Conservation (phyloP, 2,113 vertebrate genomes). For the Clinocottus analis region DNA sequence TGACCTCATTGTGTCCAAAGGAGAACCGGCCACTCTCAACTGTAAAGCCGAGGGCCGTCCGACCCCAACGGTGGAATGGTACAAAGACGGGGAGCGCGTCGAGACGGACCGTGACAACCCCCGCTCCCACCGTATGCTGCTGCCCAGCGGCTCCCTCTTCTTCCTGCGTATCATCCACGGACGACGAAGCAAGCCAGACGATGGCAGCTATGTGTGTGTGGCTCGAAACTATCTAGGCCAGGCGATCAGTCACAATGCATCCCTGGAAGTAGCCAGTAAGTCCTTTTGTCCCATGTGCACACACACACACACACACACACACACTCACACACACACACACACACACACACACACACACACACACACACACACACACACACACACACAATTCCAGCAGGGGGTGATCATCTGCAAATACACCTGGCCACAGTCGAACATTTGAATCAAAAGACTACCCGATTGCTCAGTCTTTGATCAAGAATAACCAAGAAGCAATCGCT, state of each 20-base stretch:
- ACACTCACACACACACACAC: not conserved
- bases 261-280: slow-evolving; percentile 98
- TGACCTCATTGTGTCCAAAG: slow-evolving; percentile 82
- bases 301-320: not conserved
- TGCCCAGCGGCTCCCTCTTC: slow-evolving; percentile 91
- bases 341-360: not conserved
- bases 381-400: not conserved
- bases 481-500: slow-evolving; percentile 5
- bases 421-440: not conserved
- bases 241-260: slow-evolving; percentile 95
- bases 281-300: slow-evolving; percentile 43
- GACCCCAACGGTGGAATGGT: slow-evolving; percentile 81
- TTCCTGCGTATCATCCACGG: slow-evolving; percentile 94
- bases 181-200: slow-evolving; percentile 91
- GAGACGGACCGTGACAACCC: slow-evolving; percentile 81
- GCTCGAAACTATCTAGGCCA: slow-evolving; percentile 97
- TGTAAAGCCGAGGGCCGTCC: slow-evolving; percentile 82
- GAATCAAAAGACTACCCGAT: not conserved
- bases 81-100: slow-evolving; percentile 81
- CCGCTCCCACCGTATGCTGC: slow-evolving; percentile 82
- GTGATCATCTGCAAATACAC: not conserved
- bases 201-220: slow-evolving; percentile 93
- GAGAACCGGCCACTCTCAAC: slow-evolving; percentile 82
- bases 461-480: not conserved
- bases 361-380: not conserved